A percentile compares a stretch with the other conserved stretches of the same genome.
phyloP scores from a whole-genome alignment of 2,797 vertebrate genomes.

The Fundulus diaphanus region DNA sequence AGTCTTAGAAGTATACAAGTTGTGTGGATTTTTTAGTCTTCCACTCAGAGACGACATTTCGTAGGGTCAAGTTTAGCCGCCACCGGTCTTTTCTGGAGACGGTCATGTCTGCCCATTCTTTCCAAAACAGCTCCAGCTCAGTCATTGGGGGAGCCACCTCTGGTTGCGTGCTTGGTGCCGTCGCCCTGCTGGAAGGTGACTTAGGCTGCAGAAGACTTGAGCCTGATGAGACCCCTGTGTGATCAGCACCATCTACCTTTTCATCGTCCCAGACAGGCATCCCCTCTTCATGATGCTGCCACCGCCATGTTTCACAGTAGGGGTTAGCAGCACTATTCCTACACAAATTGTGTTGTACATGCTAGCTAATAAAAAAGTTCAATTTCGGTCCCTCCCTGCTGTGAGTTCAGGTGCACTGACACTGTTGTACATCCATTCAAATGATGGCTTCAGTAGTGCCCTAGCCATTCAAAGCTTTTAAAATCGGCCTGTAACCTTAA shows the following conservation, averaged over 20 bases:
- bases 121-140: background rate
- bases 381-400: too few species aligned
- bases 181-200: background rate
- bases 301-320: background rate
- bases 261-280: background rate
- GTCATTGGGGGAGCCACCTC: too few species aligned
- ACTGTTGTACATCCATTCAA: background rate
- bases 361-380: background rate
- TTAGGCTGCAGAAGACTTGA: too few species aligned
- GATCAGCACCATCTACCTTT: background rate
- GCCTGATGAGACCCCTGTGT: background rate
- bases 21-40: too few species aligned
- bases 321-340: background rate
- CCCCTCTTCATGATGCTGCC: background rate
- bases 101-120: background rate
- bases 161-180: background rate
- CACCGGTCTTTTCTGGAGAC: background rate
- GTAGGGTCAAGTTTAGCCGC: background rate
- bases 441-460: too few species aligned
- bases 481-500: too few species aligned
- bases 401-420: background rate
- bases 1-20: too few species aligned
- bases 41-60: background rate
- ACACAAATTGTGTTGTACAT: background rate
- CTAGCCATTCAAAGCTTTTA: too few species aligned